Conservation (phyloP, 2,113 vertebrate species). For the Pyrgilauda ruficollis region DNA sequence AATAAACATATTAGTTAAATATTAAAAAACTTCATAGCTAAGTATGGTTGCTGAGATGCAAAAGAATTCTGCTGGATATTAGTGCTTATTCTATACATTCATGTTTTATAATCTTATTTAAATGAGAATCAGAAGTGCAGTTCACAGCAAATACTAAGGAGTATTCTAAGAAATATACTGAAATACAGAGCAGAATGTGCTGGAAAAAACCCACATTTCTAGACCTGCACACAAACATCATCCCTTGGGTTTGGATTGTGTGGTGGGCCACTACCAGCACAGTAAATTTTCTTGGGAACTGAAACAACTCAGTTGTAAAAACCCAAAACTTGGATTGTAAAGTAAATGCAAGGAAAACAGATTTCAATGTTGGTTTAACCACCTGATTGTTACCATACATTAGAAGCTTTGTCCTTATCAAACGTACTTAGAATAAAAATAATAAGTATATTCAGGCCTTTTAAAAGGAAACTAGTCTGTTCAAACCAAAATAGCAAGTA, state of each 20-base stretch:
- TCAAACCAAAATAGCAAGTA: not conserved
- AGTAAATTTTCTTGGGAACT: not conserved
- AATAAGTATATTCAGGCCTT: not conserved
- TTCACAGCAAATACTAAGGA: not conserved
- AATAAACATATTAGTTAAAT: not conserved
- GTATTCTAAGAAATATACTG: not conserved
- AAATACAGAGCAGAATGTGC: not conserved
- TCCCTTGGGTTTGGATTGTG: not conserved
- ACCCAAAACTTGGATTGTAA: not conserved
- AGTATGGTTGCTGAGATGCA: not conserved
- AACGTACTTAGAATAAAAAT: not conserved
- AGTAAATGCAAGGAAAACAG: not conserved
- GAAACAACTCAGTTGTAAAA: not conserved
- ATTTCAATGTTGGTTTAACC: not conserved
- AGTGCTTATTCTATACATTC: not conserved
- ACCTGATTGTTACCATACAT: not conserved
- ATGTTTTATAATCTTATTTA: not conserved
- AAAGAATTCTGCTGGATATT: not conserved
- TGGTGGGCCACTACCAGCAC: not conserved
- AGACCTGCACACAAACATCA: not conserved
- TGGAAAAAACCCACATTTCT: not conserved
- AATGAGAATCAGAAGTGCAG: not conserved
- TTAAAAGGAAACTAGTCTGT: not conserved
- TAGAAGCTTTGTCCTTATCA: not conserved
- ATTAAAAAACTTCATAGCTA: not conserved